A percentile compares a stretch with the other conserved stretches of the same genome.
Evolutionary conservation across 2,113 vertebrate genomes (phyloP).

Genomic region (Trinectes maculatus): DNA sequence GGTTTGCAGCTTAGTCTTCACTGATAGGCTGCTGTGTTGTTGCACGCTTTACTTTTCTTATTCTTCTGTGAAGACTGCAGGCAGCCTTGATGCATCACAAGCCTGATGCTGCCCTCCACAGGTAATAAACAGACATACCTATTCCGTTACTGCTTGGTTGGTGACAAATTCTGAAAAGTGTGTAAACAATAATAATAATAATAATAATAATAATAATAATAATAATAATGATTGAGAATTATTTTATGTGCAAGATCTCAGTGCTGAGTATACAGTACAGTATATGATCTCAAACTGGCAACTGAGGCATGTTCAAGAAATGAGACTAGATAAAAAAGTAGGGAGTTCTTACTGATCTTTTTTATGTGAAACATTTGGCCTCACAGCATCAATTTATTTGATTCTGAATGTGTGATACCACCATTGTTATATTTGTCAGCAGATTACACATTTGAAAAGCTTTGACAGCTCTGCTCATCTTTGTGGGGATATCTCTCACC

Average conservation of each 20-base stretch:
- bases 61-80: slow-evolving; percentile 34
- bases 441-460: slow-evolving; percentile 12
- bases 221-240: no score
- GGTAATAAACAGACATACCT: slow-evolving; percentile 16
- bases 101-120: slow-evolving; percentile 69
- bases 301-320: no score
- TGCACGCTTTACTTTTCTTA: slow-evolving; percentile 16
- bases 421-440: not conserved
- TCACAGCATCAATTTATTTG: not conserved
- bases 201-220: no score
- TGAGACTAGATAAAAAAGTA: no score
- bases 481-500: not conserved
- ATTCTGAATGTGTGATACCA: not conserved
- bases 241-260: no score
- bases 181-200: no score
- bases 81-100: slow-evolving; percentile 33
- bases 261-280: no score
- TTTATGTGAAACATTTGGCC: no score
- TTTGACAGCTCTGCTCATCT: not conserved
- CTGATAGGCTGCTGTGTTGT: not conserved
- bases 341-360: no score
- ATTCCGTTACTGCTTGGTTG: not conserved
- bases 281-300: no score
- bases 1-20: not conserved
- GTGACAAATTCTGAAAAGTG: not conserved